Percentiles rank a stretch among this genome's conserved stretches.
These are phyloP conservation scores for Calypte anna DNA, from an alignment of 2,113 vertebrate genomes.

Conservation along the genomic window DNA sequence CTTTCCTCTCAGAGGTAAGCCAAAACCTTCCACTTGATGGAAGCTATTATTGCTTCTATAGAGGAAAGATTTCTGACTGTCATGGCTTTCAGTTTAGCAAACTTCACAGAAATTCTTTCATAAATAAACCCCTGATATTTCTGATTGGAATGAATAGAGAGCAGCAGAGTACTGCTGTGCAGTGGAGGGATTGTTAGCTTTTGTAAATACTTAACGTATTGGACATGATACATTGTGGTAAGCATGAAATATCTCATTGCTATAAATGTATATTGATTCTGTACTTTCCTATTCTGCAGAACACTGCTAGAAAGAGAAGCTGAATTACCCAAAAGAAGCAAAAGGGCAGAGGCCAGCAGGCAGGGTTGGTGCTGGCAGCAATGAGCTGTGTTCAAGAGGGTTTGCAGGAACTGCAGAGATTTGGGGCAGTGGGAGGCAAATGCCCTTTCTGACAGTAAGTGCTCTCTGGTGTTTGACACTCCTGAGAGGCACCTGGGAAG, in stretches of 20 bases:
- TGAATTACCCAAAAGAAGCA: not conserved
- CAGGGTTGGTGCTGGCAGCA: not conserved
- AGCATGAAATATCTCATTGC: not conserved
- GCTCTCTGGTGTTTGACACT: not conserved
- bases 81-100: not conserved
- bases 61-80: not conserved
- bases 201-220: not conserved
- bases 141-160: not conserved
- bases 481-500: not conserved
- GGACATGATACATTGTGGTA: not conserved
- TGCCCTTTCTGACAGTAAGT: not conserved
- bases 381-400: not conserved
- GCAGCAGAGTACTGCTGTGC: not conserved
- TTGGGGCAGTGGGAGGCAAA: not conserved
- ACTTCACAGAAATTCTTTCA: not conserved
- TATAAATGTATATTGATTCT: not conserved
- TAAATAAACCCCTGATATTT: not conserved
- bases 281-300: not conserved
- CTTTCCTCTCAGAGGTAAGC: not conserved
- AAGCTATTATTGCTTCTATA: not conserved
- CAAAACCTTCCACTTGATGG: not conserved
- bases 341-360: not conserved
- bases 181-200: not conserved
- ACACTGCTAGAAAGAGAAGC: not conserved
- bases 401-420: not conserved